A percentile compares a stretch with the other conserved stretches of the same genome.
These are phyloP conservation scores for Microhierax caerulescens DNA, from an alignment of 2,797 vertebrate genomes.

Conservation along the genomic window DNA sequence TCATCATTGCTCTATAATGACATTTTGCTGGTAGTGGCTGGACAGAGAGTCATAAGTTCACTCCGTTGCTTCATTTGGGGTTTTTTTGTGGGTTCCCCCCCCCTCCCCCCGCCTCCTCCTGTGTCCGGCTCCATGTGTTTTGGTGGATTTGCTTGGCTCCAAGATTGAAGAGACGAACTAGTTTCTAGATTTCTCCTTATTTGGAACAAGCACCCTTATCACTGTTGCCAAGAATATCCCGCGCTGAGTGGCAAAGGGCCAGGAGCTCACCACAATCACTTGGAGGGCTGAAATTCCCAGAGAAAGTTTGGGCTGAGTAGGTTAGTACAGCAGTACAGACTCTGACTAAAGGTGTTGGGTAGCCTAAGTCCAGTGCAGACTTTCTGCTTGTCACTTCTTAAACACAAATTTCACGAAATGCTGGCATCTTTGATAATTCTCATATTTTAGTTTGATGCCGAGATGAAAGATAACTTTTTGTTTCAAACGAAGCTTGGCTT, in stretches of 20 bases:
- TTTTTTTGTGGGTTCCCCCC: neutral
- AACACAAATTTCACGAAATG: neutral
- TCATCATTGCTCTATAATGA: neutral
- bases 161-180: neutral
- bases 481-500: neutral
- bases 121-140: neutral
- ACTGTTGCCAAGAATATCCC: conserved; percentile 12
- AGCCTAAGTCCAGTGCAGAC: neutral
- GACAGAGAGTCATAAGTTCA: conserved; percentile 21
- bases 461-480: neutral
- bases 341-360: neutral
- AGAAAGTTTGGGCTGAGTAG: neutral
- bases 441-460: neutral
- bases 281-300: neutral
- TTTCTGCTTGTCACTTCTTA: neutral
- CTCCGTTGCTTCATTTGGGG: neutral
- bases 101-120: neutral
- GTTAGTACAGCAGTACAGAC: neutral
- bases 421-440: neutral
- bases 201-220: neutral
- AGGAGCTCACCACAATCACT: neutral
- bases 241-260: neutral
- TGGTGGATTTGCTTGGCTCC: neutral
- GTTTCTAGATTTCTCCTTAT: neutral
- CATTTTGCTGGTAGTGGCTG: neutral